phyloP scores from a whole-genome alignment of 2,113 vertebrate species.

The Oncorhynchus keta region DNA sequence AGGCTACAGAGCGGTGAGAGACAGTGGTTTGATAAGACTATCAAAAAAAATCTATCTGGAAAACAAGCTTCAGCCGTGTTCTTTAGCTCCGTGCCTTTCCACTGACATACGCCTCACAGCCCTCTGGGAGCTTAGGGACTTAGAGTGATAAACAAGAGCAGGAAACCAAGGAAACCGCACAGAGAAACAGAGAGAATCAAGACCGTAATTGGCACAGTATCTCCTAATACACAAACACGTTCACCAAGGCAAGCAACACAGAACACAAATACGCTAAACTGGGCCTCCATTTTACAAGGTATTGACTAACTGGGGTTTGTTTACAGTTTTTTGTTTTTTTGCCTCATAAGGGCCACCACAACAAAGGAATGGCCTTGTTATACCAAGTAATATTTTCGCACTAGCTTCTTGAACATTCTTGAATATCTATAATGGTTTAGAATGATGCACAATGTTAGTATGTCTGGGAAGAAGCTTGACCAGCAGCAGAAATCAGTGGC shows the following conservation, averaged over 20 bases:
- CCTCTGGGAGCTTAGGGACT: conserved; percentile 33
- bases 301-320: too few relatives aligned
- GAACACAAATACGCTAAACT: background rate
- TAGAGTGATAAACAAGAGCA: conserved; percentile 26
- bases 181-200: conserved; percentile 1
- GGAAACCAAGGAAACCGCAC: conserved; percentile 37
- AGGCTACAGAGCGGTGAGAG: conserved; percentile 20
- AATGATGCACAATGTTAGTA: too few relatives aligned
- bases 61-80: conserved; percentile 10
- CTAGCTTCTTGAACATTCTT: too few relatives aligned
- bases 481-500: too few relatives aligned
- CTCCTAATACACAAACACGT: conserved; percentile 27
- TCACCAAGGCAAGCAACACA: conserved; percentile 10
- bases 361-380: too few relatives aligned
- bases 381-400: too few relatives aligned
- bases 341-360: too few relatives aligned
- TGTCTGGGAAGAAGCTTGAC: too few relatives aligned
- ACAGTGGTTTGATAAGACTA: conserved; percentile 33
- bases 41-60: conserved; percentile 30
- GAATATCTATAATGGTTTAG: too few relatives aligned
- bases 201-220: conserved; percentile 12
- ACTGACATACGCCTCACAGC: conserved; percentile 16
- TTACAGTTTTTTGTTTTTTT: too few relatives aligned
- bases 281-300: background rate
- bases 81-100: conserved; percentile 18